Evolutionary conservation across 2,797 vertebrate species (phyloP).

Genomic region (Rhincodon typus): DNA sequence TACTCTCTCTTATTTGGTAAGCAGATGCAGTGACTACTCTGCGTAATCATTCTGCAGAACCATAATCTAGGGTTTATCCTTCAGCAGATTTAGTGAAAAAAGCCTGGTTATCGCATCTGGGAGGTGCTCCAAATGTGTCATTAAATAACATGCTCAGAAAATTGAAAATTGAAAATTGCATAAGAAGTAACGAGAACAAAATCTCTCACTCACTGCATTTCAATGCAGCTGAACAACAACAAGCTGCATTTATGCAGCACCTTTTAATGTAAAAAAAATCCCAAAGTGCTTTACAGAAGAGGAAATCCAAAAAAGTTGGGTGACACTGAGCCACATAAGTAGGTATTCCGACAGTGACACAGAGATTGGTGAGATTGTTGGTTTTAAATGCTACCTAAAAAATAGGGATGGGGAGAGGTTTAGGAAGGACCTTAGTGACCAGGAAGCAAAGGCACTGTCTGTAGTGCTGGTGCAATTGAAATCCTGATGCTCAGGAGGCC

Average conservation of each 20-base stretch:
- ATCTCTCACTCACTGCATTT: not conserved
- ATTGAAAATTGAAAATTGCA: conserved; percentile 3
- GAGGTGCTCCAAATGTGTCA: not conserved
- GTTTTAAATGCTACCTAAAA: not conserved
- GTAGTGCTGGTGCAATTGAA: too few species aligned
- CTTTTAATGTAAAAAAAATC: not conserved
- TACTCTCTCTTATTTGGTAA: not conserved
- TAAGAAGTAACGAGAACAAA: not conserved
- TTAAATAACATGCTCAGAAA: not conserved
- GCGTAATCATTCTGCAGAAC: conserved; percentile 20
- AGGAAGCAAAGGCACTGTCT: too few species aligned
- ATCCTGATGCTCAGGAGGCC: too few species aligned
- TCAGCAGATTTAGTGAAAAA: not conserved
- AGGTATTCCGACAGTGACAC: not conserved
- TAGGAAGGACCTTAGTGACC: too few species aligned
- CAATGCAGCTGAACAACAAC: not conserved
- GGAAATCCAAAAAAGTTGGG: not conserved
- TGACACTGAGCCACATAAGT: not conserved
- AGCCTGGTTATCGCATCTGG: not conserved
- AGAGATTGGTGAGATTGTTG: not conserved
- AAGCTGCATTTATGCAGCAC: not conserved
- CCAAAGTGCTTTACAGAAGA: not conserved
- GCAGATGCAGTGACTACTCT: not conserved
- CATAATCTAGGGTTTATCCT: conserved; percentile 24
- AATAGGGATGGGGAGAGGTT: too few species aligned